These are phyloP conservation scores for Crossaster papposus DNA, from an alignment of 53 echinoderm and acorn worm species.

Conservation along the genomic window DNA sequence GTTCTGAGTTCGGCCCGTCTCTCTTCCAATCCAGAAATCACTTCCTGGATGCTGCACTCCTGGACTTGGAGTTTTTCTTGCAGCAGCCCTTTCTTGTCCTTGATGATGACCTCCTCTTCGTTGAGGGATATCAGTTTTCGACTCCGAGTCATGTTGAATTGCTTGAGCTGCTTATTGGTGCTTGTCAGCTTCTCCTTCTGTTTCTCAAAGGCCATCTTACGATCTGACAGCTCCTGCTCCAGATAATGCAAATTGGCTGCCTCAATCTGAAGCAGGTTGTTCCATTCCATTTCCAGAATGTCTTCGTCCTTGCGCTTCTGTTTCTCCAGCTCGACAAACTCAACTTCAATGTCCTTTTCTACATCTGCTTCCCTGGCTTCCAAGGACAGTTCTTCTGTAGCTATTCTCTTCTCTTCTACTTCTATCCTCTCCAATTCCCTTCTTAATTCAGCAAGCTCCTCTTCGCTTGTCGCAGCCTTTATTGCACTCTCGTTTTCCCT, in stretches of 20 bases:
- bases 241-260: conserved; percentile 83
- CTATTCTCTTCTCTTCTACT: conserved; percentile 63
- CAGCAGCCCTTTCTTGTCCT: conserved; percentile 54
- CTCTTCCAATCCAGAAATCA: conserved; percentile 45
- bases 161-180: conserved; percentile 70
- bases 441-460: conserved; percentile 58
- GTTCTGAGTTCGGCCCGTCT: conserved; percentile 1
- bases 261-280: conserved; percentile 74
- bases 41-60: conserved; percentile 53
- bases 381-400: conserved; percentile 61
- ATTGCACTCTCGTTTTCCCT: conserved; percentile 36
- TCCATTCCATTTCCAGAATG: conserved; percentile 72
- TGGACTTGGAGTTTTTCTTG: conserved; percentile 45
- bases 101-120: conserved; percentile 58
- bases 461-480: conserved; percentile 47
- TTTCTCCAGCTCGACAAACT: conserved; percentile 78
- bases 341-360: conserved; percentile 79
- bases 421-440: conserved; percentile 65
- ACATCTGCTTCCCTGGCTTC: conserved; percentile 78
- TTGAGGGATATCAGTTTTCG: conserved; percentile 31
- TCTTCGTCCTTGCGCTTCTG: conserved; percentile 69
- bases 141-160: conserved; percentile 73
- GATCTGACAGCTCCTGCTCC: conserved; percentile 79
- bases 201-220: conserved; percentile 66
- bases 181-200: conserved; percentile 72